Base-by-base conservation (phyloP, 2,797 vertebrate genomes). In the Distichodus sexfasciatus region DNA sequence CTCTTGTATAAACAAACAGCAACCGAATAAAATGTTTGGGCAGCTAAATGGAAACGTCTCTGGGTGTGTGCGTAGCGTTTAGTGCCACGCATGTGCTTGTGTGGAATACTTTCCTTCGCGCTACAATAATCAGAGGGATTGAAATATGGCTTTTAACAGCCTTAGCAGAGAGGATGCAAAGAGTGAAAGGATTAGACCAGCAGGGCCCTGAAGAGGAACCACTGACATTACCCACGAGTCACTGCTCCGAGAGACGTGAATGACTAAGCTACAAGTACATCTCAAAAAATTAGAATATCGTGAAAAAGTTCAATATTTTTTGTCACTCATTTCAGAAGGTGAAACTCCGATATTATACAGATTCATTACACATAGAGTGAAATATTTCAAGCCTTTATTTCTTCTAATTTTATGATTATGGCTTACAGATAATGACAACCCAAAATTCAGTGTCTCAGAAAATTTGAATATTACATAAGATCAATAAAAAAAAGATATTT, bases 111-210 rank as follows among this genome's bases (percentile, higher is more conserved):
- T 41, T 64, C 58, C 26, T n/a, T 33, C 7, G 21, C 54, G 17
- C 3, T 33, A 35, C 38, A 21, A 76, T 38, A 71, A 80, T 74
- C 68, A n/a, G 11, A 55, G 64, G 61, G 44, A 31, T 4, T 53
- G 71, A 69, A 23, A 60, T 3, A 4, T 69, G 74, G 81, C 83
- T 83, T 84, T 87, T 84, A 86, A 82, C 61, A 3, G 75, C 77
- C 79, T 79, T 73, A 63, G 41, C 55, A 40, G 71, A 78, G 78
- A 83, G 62, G 72, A 62, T 55, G 29, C 59, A 61, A 75, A 82
- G 74, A 69, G 73, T 65, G 48, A 67, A 77, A 36, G 77, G 65
- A 69, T 74, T 81, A 72, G 76, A 31, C 43, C 53, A 10, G 9
- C 24, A 15, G 65, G 0, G 14, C 59, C 62, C 38, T 44, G 59